Base-by-base conservation (phyloP, 2,113 vertebrate genomes). In the Sitta europaea region DNA sequence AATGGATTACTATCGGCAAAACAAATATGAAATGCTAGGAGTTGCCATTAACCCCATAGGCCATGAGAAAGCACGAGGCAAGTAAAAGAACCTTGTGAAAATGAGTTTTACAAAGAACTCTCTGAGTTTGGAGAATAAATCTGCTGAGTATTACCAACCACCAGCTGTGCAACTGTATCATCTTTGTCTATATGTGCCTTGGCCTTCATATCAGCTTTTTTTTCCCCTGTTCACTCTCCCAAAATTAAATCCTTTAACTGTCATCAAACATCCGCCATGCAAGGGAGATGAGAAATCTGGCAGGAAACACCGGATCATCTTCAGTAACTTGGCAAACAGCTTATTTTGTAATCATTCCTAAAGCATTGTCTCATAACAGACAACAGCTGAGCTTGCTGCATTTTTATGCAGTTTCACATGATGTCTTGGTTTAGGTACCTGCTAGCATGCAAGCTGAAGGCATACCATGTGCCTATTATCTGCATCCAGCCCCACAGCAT, bases 61-160 rank as follows among this genome's bases (percentile, higher is more conserved):
- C 8, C 18, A 19, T 12, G 33, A 11, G 42, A 73, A 94, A 81
- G 2, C 17, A n/a, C 10, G 2, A 0, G 0, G 3, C 13, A 82
- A 28, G 27, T 29, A 72, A 67, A 62, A 31, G 2, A 47, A 7
- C 16, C 13, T 43, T 71, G 11, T 51, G 20, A 85, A 65, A 91
- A 76, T 33, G 2, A 66, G 19, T 58, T 84, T 89, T 58, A n/a
- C 8, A 67, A 67, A 62, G 43, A 73, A 67, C 71, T 59, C 10
- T 67, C 17, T 58, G 22, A 12, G 11, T 18, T 2, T 54, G 19
- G 14, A 40, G 11, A 58, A 63, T 9, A 78, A 84, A 71, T 66
- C 12, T 70, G 5, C 10, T 38, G 15, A 36, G 6, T 48, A 40
- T 75, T 4, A 2, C 11, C 13, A 68, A 1, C 20, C 57, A 82